Evolutionary conservation across 2,888 invertebrate species (phyloP), one percentile per base, ranked within the genome.

Genomic region (Flexamia atlantica): DNA sequence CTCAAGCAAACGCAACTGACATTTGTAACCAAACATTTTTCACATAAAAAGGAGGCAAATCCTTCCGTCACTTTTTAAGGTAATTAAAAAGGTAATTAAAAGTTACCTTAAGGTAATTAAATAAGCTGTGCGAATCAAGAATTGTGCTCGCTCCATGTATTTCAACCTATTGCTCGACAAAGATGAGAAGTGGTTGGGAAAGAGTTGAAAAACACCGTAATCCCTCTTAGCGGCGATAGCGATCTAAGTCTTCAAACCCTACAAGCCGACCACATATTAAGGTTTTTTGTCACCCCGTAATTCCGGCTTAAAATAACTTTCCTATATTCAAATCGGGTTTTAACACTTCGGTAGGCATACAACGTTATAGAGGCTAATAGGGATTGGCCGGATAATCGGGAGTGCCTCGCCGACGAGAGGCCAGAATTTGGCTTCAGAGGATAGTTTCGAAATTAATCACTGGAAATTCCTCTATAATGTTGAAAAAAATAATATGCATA

Each of bases 191-290:
- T 25, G 3, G 64, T 28, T 30, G 64, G 17, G 64, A 70, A 70
- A 32, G n/a, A 70, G 70, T 36, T 70, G 32, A 70, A 60, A 30
- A 70, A 70, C 70, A 70, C 32, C n/a, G 40, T 70, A 20, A 70
- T 70, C 2, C 70, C 70, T 76, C 46, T 76, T 76, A 76, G 50
- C 50, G 3, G 25, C 1, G 76, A 76, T 76, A 76, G 50, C 28
- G 25, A 42, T 76, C 76, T 76, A 50, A 76, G 25, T 40, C 76
- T 42, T 76, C 76, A 76, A 76, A 76, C 76, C 76, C 50, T 28
- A 76, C 76, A 76, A 46, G 76, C 76, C 76, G 76, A 76, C 76
- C 40, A 76, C 50, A 28, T 76, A 76, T 76, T 76, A 76, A n/a
- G 76, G 46, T 36, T 76, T 72, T 76, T 76, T 68, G 68, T 42